Base-by-base conservation (phyloP, 2,888 invertebrate genomes). In the Scaptomyza tumidula region DNA sequence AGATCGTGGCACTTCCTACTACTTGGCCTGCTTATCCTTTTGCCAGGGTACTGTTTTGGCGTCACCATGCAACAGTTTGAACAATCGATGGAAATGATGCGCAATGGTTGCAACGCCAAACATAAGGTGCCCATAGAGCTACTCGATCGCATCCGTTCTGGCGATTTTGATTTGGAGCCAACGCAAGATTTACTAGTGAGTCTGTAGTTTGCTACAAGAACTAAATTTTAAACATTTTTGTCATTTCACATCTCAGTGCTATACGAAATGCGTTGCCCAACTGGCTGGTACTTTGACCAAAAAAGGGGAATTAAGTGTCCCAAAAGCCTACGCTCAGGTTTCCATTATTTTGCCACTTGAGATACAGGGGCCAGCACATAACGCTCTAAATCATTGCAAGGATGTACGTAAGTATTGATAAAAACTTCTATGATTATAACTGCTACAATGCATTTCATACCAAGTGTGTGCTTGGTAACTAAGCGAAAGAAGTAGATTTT, bases 51-150 rank as follows among this genome's bases (percentile, higher is more conserved):
- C n/a, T 55, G 64, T 14, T 11, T 6, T 6, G 53, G 45, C 6
- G 75, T 83, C 13, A 80, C 61, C 16, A 90, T 89, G 90, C 89
- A 92, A 75, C 92, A 92, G 68, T 90, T 92, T 43, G 72, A 89
- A 1, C 77, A 86, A 33, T 90, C 91, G 3, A 71, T 92, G 75
- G 90, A 91, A 50, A 90, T 90, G 90, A 89, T 92, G 88, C 89
- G 92, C 35, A 89, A 86, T 29, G 90, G 90, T 14, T 92, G 92
- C 73, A 66, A 81, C 11, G 88, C 84, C 16, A 92, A 92, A 50
- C 90, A 89, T 44, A 91, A 91, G 78, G 65, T 91, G 5, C 58
- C 87, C 0, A 9, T 65, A 13, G 90, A 90, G 6, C 54, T 70
- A 27, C 61, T 91, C 33, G 89, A 92, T 63, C 76, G 76, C 29